These are phyloP conservation scores for Cyclophora albipunctata DNA, from an alignment of 2,888 invertebrate species.

Conservation along the genomic window DNA sequence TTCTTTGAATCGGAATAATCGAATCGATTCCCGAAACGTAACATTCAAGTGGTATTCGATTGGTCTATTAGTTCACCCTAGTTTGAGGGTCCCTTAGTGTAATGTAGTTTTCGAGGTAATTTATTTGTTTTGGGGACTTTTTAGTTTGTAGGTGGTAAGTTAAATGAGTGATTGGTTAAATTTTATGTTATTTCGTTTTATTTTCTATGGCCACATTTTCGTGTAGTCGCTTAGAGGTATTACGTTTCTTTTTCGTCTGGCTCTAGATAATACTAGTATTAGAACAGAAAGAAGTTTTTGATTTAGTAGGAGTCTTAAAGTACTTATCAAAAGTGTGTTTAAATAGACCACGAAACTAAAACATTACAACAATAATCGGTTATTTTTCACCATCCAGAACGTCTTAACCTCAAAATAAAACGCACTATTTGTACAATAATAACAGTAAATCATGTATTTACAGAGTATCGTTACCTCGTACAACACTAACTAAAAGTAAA, in stretches of 20 bases:
- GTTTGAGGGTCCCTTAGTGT: constrained; percentile 37
- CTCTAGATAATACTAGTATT: too few species aligned
- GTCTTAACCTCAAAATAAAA: too few species aligned
- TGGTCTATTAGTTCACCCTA: constrained; percentile 61
- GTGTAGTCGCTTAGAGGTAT: too few species aligned
- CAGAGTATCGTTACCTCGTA: background rate
- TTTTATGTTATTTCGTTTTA: background rate
- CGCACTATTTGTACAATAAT: too few species aligned
- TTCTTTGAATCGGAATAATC: constrained; percentile 50
- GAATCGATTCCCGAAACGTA: constrained; percentile 44
- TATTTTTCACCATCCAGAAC: too few species aligned
- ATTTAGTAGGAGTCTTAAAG: too few species aligned
- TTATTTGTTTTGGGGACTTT: constrained; percentile 44
- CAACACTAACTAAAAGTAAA: constrained; percentile 8
- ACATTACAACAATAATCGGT: too few species aligned
- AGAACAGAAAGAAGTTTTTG: too few species aligned
- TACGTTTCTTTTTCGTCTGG: too few species aligned
- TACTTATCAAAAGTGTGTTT: too few species aligned
- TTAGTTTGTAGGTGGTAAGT: constrained; percentile 11
- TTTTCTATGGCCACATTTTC: too few species aligned
- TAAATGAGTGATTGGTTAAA: background rate
- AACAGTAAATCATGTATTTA: constrained; percentile 1
- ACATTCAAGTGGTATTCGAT: constrained; percentile 45
- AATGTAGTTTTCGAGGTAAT: constrained; percentile 41
- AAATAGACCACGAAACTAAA: too few species aligned